Conservation (phyloP, 2,797 vertebrate species). For the Anableps anableps region DNA sequence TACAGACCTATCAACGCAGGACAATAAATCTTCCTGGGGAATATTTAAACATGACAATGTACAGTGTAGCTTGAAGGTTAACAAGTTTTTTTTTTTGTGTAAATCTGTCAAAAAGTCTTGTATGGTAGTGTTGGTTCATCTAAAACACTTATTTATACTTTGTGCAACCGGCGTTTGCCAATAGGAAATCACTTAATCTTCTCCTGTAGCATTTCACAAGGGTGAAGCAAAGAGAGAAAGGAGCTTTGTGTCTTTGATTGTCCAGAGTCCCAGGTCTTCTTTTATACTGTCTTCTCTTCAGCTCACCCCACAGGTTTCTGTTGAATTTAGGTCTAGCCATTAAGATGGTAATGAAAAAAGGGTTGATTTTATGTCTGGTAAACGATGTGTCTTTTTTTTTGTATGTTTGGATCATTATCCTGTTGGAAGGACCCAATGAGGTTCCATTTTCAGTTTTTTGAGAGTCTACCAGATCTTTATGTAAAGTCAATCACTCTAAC, state of each 20-base stretch:
- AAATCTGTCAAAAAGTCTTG: constrained; percentile 67
- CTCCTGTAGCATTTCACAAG: background rate
- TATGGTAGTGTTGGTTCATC: constrained; percentile 50
- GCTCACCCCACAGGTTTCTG: background rate
- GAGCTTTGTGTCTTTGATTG: background rate
- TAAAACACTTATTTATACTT: constrained; percentile 26
- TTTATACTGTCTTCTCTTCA: background rate
- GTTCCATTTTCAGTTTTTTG: no score
- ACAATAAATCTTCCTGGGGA: constrained; percentile 80
- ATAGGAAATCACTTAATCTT: background rate
- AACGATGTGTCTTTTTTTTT: background rate
- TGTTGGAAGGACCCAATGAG: no score
- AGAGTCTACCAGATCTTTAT: no score
- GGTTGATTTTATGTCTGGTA: background rate
- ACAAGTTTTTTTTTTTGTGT: constrained; percentile 57
- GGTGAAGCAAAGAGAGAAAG: background rate
- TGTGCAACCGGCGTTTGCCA: background rate
- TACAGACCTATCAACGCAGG: constrained; percentile 54
- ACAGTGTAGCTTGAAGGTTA: constrained; percentile 78
- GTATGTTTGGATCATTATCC: no score
- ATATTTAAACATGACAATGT: constrained; percentile 77
- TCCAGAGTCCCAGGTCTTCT: background rate
- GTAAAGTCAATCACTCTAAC: no score
- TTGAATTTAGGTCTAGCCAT: background rate
- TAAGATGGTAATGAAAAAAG: background rate